These are phyloP conservation scores for Apis dorsata DNA, from an alignment of 1,140 invertebrate species.

Conservation along the genomic window DNA sequence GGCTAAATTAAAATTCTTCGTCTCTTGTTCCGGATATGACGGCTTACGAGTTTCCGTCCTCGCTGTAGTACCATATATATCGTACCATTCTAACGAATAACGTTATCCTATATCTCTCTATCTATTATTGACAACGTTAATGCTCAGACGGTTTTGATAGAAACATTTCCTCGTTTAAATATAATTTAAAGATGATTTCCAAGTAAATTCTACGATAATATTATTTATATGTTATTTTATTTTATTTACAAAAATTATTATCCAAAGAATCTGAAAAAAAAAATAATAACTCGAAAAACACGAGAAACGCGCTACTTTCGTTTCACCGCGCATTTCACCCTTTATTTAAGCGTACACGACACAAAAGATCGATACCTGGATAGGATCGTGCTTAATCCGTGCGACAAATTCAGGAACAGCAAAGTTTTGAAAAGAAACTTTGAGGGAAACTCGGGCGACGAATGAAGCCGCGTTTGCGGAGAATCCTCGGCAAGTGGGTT, in stretches of 20 bases:
- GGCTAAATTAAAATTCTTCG: slow-evolving; percentile 55
- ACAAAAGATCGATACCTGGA: neutral
- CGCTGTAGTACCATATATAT: slow-evolving; percentile 18
- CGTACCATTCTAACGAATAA: slow-evolving; percentile 20
- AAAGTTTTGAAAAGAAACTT: neutral
- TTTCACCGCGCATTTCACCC: too few relatives aligned
- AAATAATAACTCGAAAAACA: too few relatives aligned
- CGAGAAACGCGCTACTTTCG: too few relatives aligned
- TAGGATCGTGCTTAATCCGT: neutral
- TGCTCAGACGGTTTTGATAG: too few relatives aligned
- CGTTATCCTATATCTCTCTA: neutral
- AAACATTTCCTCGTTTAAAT: too few relatives aligned
- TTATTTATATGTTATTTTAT: too few relatives aligned
- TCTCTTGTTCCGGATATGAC: slow-evolving; percentile 70
- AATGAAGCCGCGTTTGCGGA: slow-evolving; percentile 45
- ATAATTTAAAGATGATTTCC: too few relatives aligned
- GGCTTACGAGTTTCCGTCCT: slow-evolving; percentile 69
- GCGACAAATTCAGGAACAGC: slow-evolving; percentile 7
- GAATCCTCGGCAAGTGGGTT: slow-evolving; percentile 4
- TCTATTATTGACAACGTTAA: neutral
- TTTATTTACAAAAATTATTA: too few relatives aligned
- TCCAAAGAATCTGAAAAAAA: too few relatives aligned
- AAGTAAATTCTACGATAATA: too few relatives aligned
- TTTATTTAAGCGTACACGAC: too few relatives aligned
- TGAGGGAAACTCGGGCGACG: neutral